These are phyloP conservation scores for Ispidina lecontei DNA, from an alignment of 2,797 vertebrate genomes.

Conservation along the genomic window DNA sequence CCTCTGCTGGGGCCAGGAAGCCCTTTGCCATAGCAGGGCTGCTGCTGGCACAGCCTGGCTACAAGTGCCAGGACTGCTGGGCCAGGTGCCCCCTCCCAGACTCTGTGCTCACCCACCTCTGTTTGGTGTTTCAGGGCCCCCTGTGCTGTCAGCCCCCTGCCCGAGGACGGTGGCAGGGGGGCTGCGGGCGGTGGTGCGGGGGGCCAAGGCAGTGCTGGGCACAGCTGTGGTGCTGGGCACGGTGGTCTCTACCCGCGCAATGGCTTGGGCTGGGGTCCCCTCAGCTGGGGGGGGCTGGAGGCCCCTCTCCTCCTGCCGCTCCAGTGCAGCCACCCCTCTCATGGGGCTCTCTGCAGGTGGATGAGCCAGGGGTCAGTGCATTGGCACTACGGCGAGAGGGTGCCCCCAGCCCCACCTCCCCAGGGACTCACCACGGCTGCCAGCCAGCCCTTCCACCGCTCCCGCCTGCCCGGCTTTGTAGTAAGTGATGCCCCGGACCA, in stretches of 20 bases:
- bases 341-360: neutral
- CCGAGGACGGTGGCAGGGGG: constrained; percentile 59
- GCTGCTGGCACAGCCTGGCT: neutral
- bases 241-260: neutral
- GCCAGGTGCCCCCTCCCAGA: neutral
- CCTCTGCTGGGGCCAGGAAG: neutral
- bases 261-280: neutral
- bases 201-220: neutral
- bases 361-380: fast-evolving
- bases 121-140: constrained; percentile 71
- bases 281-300: constrained; percentile 22
- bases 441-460: constrained; percentile 49
- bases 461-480: constrained; percentile 88
- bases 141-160: constrained; percentile 78
- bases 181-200: constrained; percentile 53
- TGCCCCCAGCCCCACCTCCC: neutral
- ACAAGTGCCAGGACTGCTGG: fast-evolving
- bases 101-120: constrained; percentile 76
- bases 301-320: constrained; percentile 72
- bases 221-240: neutral
- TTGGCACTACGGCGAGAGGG: too few relatives aligned
- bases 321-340: constrained; percentile 32
- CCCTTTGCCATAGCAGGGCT: neutral
- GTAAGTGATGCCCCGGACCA: constrained; percentile 93
- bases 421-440: constrained; percentile 78